Percentiles rank a stretch among this genome's conserved stretches.
Conservation (phyloP, 2,113 vertebrate species). For the Thermophis baileyi region DNA sequence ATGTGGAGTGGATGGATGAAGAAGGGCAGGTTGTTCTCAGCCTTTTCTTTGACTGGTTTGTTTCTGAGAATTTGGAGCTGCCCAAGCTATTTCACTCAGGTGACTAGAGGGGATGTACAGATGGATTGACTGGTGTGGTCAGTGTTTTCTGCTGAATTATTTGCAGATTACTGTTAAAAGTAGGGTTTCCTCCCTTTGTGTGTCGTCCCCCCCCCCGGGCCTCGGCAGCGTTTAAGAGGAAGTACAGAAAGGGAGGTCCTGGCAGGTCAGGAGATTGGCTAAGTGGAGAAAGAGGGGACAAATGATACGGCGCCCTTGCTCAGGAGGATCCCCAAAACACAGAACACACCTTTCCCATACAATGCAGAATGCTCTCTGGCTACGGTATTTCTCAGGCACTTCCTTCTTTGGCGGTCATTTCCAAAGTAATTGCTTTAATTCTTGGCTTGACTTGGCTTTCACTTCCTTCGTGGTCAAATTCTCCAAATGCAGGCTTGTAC, state of each 20-base stretch:
- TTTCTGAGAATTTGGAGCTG: not conserved
- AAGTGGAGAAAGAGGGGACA: not conserved
- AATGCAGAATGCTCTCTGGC: not conserved
- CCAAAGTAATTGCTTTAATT: not conserved
- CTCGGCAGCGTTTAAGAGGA: not conserved
- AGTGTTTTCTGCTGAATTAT: not conserved
- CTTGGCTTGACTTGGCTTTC: not conserved
- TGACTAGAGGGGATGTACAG: not conserved
- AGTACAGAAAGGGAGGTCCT: not conserved
- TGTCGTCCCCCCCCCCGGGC: not conserved
- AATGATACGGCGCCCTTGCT: not conserved
- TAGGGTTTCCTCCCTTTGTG: not conserved
- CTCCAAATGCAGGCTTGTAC: not conserved
- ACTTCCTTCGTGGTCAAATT: not conserved
- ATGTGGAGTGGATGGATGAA: not conserved
- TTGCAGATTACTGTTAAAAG: not conserved
- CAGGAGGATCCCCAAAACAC: not conserved
- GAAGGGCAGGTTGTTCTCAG: not conserved
- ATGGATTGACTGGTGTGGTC: not conserved
- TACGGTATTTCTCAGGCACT: not conserved
- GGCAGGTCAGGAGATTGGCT: not conserved
- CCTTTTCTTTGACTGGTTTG: not conserved
- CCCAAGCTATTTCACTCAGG: not conserved
- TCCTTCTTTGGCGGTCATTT: not conserved
- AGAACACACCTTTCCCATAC: not conserved